Evolutionary conservation across 1,140 invertebrate genomes (phyloP).

Genomic region (Euschistus heros): DNA sequence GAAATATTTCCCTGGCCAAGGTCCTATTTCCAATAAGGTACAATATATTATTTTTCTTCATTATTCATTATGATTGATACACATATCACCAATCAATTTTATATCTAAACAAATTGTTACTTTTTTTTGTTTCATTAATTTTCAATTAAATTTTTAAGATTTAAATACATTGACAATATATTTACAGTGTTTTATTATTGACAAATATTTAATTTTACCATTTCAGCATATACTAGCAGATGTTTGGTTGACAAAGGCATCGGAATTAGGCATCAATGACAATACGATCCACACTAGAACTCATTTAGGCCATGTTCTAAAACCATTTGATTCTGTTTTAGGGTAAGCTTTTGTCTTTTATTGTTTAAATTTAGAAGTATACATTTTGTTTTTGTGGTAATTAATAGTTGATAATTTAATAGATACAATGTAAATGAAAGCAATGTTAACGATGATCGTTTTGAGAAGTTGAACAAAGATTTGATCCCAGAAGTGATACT

Average conservation of each 20-base stretch:
- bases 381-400: not conserved
- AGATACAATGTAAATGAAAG: constrained; percentile 79
- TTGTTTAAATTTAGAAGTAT: constrained; percentile 2
- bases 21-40: constrained; percentile 66
- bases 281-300: constrained; percentile 74
- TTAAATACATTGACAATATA: too few relatives aligned
- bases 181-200: too few relatives aligned
- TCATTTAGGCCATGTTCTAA: constrained; percentile 88
- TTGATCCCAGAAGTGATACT: constrained; percentile 80
- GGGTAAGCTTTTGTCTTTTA: constrained; percentile 49
- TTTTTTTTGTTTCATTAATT: too few relatives aligned
- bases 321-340: constrained; percentile 83
- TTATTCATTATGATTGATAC: not conserved
- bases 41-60: too few relatives aligned
- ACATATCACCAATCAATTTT: not conserved
- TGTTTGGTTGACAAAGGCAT: constrained; percentile 83
- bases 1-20: constrained; percentile 74
- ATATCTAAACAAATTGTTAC: too few relatives aligned
- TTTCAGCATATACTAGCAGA: constrained; percentile 79
- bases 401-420: constrained; percentile 19
- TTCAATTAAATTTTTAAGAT: too few relatives aligned
- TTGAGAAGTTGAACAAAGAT: constrained; percentile 68
- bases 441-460: constrained; percentile 81
- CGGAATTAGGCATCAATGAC: constrained; percentile 78
- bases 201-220: constrained; percentile 24